A percentile compares a stretch with the other conserved stretches of the same genome.
These are phyloP conservation scores for Chrysogorgia sp. DNA, from an alignment of 92 coral and sea anemone genomes.

Conservation along the genomic window DNA sequence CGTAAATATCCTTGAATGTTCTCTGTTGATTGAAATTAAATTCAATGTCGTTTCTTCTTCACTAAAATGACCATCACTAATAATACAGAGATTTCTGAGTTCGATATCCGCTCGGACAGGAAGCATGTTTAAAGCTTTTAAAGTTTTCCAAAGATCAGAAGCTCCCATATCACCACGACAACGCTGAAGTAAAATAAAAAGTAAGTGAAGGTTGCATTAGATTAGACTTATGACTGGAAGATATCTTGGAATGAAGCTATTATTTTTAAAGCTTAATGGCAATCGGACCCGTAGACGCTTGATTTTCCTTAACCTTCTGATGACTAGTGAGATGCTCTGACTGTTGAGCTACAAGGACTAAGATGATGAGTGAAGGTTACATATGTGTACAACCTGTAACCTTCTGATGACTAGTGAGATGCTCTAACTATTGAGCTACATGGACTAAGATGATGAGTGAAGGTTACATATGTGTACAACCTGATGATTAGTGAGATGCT, in stretches of 20 bases:
- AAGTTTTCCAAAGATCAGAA: constrained; percentile 84
- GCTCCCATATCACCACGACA: constrained; percentile 70
- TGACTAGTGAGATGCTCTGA: too few species aligned
- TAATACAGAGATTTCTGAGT: constrained; percentile 78
- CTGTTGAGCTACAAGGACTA: too few species aligned
- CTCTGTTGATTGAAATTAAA: constrained; percentile 58
- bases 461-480: too few species aligned
- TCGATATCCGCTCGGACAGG: constrained; percentile 68
- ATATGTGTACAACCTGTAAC: too few species aligned
- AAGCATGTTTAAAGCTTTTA: constrained; percentile 68
- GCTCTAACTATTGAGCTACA: too few species aligned
- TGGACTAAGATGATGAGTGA: too few species aligned
- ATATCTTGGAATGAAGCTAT: neutral
- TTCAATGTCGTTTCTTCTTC: constrained; percentile 75
- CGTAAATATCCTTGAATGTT: constrained; percentile 73
- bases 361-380: too few species aligned
- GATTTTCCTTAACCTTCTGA: too few species aligned
- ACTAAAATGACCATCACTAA: constrained; percentile 98
- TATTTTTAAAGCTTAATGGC: too few species aligned
- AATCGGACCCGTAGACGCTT: too few species aligned
- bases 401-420: too few species aligned
- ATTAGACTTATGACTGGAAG: neutral
- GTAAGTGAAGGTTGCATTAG: neutral
- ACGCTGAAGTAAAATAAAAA: constrained; percentile 41
- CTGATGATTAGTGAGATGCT: too few species aligned